These are phyloP conservation scores for Egretta garzetta DNA, from an alignment of 2,113 vertebrate genomes.

Conservation along the genomic window DNA sequence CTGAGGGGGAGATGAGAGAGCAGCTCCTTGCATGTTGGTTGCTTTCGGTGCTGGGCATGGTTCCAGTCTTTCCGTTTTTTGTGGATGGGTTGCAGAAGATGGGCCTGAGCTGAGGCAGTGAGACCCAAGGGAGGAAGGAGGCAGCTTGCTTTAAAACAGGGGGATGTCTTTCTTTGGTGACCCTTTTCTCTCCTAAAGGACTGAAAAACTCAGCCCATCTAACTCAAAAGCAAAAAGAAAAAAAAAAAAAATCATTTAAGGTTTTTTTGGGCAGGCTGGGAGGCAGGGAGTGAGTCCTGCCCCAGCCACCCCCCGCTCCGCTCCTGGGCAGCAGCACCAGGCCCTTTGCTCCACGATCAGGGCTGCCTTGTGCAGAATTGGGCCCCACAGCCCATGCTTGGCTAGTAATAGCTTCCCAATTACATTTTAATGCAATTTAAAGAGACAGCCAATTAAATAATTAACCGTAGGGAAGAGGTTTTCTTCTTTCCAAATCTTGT, in stretches of 20 bases:
- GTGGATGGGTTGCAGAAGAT: background rate
- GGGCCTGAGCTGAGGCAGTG: background rate
- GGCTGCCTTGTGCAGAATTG: background rate
- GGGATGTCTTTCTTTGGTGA: background rate
- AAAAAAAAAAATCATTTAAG: background rate
- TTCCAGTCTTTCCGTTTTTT: background rate
- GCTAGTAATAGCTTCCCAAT: background rate
- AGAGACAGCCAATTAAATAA: constrained; percentile 46
- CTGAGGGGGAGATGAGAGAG: background rate
- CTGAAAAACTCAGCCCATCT: background rate
- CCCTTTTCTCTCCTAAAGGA: background rate
- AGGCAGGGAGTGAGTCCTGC: background rate
- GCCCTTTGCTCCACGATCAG: background rate
- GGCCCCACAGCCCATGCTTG: background rate
- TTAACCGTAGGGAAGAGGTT: constrained; percentile 33
- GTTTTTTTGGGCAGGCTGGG: background rate
- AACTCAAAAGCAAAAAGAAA: background rate
- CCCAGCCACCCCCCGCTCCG: background rate
- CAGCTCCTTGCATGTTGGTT: background rate
- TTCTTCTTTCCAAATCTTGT: background rate
- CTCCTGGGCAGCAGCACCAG: background rate
- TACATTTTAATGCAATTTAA: background rate
- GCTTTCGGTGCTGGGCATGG: background rate
- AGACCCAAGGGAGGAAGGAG: background rate
- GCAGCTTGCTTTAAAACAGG: background rate